These are phyloP conservation scores for Fratercula arctica DNA, from an alignment of 2,797 vertebrate species.

Conservation along the genomic window DNA sequence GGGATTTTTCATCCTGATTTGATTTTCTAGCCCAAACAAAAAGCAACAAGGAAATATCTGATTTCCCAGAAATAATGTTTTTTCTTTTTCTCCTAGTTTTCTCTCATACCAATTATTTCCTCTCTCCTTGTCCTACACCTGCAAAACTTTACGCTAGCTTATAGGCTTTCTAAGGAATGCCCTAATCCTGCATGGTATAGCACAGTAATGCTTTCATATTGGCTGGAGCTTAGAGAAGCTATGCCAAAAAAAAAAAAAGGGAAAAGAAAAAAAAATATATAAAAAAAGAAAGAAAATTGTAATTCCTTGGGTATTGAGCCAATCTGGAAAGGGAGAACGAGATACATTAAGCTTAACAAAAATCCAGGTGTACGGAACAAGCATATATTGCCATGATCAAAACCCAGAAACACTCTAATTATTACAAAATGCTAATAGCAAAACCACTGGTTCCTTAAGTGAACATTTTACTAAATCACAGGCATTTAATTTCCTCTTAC, in stretches of 20 bases:
- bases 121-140: neutral
- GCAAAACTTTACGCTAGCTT: neutral
- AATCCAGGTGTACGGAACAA: neutral
- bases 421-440: slow-evolving; percentile 18
- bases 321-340: neutral
- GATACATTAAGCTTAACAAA: neutral
- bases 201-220: neutral
- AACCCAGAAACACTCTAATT: slow-evolving; percentile 18
- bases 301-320: neutral
- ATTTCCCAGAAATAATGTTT: neutral
- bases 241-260: neutral
- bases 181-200: neutral
- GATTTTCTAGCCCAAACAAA: neutral
- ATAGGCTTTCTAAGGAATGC: neutral
- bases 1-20: neutral
- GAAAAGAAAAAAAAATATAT: neutral
- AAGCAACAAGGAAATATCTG: neutral
- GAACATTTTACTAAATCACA: slow-evolving; percentile 37
- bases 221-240: neutral
- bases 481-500: slow-evolving; percentile 35
- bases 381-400: neutral
- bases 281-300: neutral
- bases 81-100: neutral
- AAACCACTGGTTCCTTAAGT: neutral
- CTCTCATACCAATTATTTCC: neutral